A percentile compares a stretch with the other conserved stretches of the same genome.
phyloP scores from a whole-genome alignment of 2,113 vertebrate genomes.

The Tringa solitaria region DNA sequence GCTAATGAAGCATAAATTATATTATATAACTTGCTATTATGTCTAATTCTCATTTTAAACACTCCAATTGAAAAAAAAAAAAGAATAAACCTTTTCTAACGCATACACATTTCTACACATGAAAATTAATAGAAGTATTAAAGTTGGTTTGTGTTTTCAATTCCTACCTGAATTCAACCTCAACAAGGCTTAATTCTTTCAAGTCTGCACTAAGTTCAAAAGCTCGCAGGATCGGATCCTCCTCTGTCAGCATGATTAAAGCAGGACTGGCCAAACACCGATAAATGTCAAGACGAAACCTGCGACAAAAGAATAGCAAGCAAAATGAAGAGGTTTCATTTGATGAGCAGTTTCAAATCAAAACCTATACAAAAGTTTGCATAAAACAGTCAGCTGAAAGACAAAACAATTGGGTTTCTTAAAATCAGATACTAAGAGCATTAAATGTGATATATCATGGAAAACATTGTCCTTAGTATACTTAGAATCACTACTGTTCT shows the following conservation, averaged over 20 bases:
- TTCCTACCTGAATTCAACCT: conserved; percentile 96
- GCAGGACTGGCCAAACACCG: conserved; percentile 96
- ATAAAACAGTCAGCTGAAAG: not conserved
- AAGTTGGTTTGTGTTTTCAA: not conserved
- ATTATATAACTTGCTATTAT: not conserved
- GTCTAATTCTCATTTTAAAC: not conserved
- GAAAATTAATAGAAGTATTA: not conserved
- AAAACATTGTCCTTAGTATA: not conserved
- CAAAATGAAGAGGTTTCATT: not conserved
- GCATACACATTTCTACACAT: not conserved
- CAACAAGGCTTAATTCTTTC: conserved; percentile 95
- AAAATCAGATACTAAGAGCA: not conserved
- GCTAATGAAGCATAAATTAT: not conserved
- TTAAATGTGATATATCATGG: not conserved
- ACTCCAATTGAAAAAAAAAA: not conserved
- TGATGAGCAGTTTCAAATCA: not conserved
- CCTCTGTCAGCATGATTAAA: conserved; percentile 97
- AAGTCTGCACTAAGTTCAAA: conserved; percentile 97
- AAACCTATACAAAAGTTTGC: not conserved
- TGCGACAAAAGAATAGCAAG: conserved; percentile 45
- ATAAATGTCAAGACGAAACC: conserved; percentile 98
- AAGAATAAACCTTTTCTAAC: not conserved
- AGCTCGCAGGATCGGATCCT: conserved; percentile 95
- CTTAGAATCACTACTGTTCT: not conserved
- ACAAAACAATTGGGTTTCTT: not conserved